These are phyloP conservation scores for Oscheius sp. DNA, from an alignment of 2,888 invertebrate genomes.

Conservation along the genomic window DNA sequence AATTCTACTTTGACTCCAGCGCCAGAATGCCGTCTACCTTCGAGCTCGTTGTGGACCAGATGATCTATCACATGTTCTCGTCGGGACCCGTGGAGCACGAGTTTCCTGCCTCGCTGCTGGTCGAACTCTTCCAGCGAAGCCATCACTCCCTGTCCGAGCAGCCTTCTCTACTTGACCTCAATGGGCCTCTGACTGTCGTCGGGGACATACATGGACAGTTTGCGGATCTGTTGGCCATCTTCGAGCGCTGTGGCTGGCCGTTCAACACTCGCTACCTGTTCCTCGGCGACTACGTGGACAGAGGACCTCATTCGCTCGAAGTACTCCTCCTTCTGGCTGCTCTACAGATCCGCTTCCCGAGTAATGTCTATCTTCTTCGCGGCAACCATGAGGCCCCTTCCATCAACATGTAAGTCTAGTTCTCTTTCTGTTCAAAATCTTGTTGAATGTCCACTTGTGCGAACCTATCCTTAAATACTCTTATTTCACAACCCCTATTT, in stretches of 20 bases:
- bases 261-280: constrained; percentile 58
- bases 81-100: constrained; percentile 49
- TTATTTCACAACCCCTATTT: background rate
- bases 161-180: constrained; percentile 27
- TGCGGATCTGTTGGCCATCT: constrained; percentile 52
- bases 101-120: constrained; percentile 42
- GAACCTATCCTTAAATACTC: background rate
- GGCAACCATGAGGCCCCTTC: constrained; percentile 57
- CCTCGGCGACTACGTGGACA: constrained; percentile 54
- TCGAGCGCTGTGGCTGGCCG: constrained; percentile 58
- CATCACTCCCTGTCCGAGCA: constrained; percentile 5
- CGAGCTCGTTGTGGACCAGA: constrained; percentile 10
- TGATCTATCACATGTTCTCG: constrained; percentile 42
- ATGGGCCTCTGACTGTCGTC: constrained; percentile 48
- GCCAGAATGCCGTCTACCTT: background rate
- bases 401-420: constrained; percentile 2
- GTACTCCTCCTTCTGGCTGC: constrained; percentile 28
- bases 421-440: background rate
- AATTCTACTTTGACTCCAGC: too few relatives aligned
- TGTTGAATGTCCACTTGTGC: too few relatives aligned
- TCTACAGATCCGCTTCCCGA: constrained; percentile 29
- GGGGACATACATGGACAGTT: constrained; percentile 57
- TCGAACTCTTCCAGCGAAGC: constrained; percentile 42
- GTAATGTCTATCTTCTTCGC: constrained; percentile 55
- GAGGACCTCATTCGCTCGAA: constrained; percentile 40